A percentile compares a stretch with the other conserved stretches of the same genome.
Conservation (phyloP, 2,797 vertebrate species). For the Etheostoma nigrum region DNA sequence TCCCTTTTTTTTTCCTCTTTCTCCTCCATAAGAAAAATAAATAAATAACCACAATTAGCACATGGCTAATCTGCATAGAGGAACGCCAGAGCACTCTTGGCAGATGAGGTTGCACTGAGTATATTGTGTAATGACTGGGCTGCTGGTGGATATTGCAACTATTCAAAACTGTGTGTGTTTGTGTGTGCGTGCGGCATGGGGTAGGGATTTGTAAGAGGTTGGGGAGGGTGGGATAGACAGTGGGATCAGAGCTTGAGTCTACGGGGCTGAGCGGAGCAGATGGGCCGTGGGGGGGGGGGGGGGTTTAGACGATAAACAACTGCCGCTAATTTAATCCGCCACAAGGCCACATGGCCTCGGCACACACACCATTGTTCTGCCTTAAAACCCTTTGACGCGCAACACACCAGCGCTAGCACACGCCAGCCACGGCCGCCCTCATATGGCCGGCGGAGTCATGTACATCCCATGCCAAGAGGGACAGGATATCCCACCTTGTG, state of each 20-base stretch:
- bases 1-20: slow-evolving; percentile 51
- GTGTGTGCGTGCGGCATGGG: slow-evolving; percentile 33
- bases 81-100: slow-evolving; percentile 89
- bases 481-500: slow-evolving; percentile 21
- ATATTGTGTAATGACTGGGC: slow-evolving; percentile 85
- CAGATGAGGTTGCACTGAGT: slow-evolving; percentile 87
- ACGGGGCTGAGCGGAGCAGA: slow-evolving; percentile 84
- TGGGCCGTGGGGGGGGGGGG: slow-evolving; percentile 74
- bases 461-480: slow-evolving; percentile 6
- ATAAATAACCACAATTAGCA: slow-evolving; percentile 91
- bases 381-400: slow-evolving; percentile 69
- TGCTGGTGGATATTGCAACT: slow-evolving; percentile 65
- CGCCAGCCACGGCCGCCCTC: slow-evolving; percentile 29
- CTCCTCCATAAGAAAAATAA: slow-evolving; percentile 77
- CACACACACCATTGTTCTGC: slow-evolving; percentile 72
- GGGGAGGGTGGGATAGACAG: slow-evolving; percentile 24
- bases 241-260: slow-evolving; percentile 77
- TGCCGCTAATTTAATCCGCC: slow-evolving; percentile 84
- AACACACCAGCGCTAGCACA: slow-evolving; percentile 46
- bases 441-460: slow-evolving; percentile 1
- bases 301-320: slow-evolving; percentile 86
- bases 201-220: slow-evolving; percentile 63
- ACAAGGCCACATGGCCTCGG: slow-evolving; percentile 71
- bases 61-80: slow-evolving; percentile 98
- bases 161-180: slow-evolving; percentile 52